Evolutionary conservation across 35 echinoderm and acorn worm genomes (phyloP).

Genomic region (Diadema setosum): DNA sequence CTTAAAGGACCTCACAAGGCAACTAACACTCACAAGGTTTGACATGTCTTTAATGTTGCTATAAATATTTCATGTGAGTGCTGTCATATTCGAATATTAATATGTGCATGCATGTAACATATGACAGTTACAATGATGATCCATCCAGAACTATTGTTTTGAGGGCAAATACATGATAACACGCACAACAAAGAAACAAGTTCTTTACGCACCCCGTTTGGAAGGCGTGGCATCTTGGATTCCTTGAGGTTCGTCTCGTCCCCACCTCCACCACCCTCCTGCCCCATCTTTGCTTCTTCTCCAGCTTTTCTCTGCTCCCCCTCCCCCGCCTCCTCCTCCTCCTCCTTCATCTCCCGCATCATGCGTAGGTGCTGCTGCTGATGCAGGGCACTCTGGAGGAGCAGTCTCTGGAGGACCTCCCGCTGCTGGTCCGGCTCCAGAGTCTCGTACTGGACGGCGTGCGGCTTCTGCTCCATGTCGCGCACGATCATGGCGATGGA

Average conservation of each 20-base stretch:
- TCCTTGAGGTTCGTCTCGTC: not conserved
- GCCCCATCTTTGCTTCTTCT: not conserved
- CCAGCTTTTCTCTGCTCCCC: not conserved
- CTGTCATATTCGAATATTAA: no score
- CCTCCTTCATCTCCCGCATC: not conserved
- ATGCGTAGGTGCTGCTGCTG: conserved; percentile 48
- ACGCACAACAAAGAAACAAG: no score
- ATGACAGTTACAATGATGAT: no score
- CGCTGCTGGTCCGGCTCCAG: conserved; percentile 61
- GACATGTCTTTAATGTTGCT: no score
- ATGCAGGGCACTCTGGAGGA: conserved; percentile 83
- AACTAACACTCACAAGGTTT: no score
- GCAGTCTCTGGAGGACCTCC: conserved; percentile 65
- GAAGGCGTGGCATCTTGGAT: not conserved
- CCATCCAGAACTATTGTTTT: no score
- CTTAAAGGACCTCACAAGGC: no score
- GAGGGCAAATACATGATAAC: no score
- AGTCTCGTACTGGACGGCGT: conserved; percentile 68
- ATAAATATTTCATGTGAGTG: no score
- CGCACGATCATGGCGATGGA: conserved; percentile 83
- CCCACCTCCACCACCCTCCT: not conserved
- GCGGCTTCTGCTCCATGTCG: conserved; percentile 79
- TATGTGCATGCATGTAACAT: no score
- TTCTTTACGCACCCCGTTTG: not conserved
- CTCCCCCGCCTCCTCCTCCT: not conserved